Evolutionary conservation across 2,113 vertebrate species (phyloP).

Genomic region (Cheirogaleus medius): DNA sequence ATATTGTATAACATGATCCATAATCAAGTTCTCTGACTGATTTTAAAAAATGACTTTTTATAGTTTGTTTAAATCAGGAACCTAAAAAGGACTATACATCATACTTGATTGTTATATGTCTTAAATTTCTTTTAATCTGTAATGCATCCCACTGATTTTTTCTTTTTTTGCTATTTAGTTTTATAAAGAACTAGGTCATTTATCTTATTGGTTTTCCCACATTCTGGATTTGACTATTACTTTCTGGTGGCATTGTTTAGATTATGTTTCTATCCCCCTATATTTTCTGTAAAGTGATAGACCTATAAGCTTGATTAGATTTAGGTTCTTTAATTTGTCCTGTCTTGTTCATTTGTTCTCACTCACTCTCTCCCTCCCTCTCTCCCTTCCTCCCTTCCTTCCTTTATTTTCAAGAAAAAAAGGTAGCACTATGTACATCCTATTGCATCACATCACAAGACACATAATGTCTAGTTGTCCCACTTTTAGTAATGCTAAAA

Average conservation of each 20-base stretch:
- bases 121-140: not conserved
- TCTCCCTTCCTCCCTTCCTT: not conserved
- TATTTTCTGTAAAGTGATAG: not conserved
- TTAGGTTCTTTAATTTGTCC: not conserved
- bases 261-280: not conserved
- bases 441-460: not conserved
- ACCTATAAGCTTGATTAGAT: not conserved
- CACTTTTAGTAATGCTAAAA: not conserved
- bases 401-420: not conserved
- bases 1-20: not conserved
- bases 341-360: too few relatives aligned
- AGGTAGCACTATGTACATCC: not conserved
- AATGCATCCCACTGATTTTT: not conserved
- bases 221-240: not conserved
- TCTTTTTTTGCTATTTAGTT: not conserved
- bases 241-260: not conserved
- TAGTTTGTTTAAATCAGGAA: not conserved
- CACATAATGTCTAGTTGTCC: not conserved
- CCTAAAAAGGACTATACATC: not conserved
- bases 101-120: not conserved
- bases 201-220: not conserved
- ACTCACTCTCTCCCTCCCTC: too few relatives aligned
- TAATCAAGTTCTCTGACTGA: not conserved
- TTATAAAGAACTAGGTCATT: not conserved
- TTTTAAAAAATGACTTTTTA: not conserved